Percentiles rank a stretch among this genome's conserved stretches.
Evolutionary conservation across 2,113 vertebrate species (phyloP).

Genomic region (Carassius carassius): DNA sequence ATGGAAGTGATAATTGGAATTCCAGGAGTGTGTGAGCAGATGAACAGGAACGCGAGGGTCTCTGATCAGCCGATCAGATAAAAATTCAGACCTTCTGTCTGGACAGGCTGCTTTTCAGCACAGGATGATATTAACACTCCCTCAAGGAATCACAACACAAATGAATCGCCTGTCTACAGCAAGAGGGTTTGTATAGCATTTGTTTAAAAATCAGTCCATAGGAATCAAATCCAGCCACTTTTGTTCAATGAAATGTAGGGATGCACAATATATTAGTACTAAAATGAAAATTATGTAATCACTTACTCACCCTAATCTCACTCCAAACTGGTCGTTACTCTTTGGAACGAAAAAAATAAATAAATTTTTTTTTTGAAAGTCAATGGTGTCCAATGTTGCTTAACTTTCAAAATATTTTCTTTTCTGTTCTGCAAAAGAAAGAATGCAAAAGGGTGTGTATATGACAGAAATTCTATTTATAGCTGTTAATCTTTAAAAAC

Average conservation of each 20-base stretch:
- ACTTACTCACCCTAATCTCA: neutral
- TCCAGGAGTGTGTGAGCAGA: constrained; percentile 62
- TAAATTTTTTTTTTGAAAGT: neutral
- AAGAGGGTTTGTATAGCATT: neutral
- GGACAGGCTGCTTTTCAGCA: neutral
- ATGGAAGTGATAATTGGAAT: constrained; percentile 70
- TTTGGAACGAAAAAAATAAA: neutral
- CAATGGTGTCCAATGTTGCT: neutral
- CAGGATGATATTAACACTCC: neutral
- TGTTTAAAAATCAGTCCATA: neutral
- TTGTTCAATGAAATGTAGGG: neutral
- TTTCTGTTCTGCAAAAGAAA: neutral
- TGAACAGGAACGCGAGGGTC: constrained; percentile 8
- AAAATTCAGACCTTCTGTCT: neutral
- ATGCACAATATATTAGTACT: neutral
- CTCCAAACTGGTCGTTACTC: neutral
- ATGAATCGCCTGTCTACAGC: neutral
- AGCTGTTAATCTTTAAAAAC: neutral
- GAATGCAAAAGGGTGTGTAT: neutral
- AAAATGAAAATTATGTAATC: neutral
- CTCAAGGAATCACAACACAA: neutral
- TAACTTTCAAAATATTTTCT: neutral
- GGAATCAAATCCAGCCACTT: neutral
- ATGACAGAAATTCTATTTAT: neutral
- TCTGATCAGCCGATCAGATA: neutral